Percentiles rank a stretch among this genome's conserved stretches.
These are phyloP conservation scores for Clarias gariepinus DNA, from an alignment of 2,113 vertebrate genomes.

Conservation along the genomic window DNA sequence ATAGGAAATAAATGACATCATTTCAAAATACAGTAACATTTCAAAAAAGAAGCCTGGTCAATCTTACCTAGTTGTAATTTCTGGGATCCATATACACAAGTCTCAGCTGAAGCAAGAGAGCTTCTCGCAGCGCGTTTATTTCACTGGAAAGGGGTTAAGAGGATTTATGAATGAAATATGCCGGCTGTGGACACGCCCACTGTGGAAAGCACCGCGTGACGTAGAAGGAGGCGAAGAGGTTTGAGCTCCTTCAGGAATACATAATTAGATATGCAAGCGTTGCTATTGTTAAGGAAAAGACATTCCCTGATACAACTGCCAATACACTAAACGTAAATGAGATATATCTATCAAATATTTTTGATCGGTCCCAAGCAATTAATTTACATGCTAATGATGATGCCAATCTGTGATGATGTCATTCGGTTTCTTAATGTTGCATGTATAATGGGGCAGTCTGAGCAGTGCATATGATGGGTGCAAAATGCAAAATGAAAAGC, in stretches of 20 bases:
- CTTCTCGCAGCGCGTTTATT: conserved; percentile 66
- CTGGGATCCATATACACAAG: conserved; percentile 61
- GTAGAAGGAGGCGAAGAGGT: conserved; percentile 28
- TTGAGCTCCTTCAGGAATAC: neutral
- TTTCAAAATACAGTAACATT: neutral
- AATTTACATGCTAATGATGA: neutral
- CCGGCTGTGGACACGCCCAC: conserved; percentile 73
- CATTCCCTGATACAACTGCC: neutral
- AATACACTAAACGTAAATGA: neutral
- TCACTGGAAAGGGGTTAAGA: conserved; percentile 66
- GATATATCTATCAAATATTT: neutral
- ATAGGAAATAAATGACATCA: neutral
- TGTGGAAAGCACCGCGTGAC: conserved; percentile 68
- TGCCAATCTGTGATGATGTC: neutral
- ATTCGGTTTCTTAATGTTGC: neutral
- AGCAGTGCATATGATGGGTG: neutral
- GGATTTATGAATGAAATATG: conserved; percentile 82
- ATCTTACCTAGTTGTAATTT: conserved; percentile 68
- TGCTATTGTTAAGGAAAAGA: neutral
- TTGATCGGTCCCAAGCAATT: neutral
- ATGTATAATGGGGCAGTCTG: neutral
- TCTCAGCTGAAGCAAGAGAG: conserved; percentile 52
- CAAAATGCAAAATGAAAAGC: neutral
- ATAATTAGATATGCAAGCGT: neutral
- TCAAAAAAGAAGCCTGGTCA: conserved; percentile 30